phyloP scores from a whole-genome alignment of 2,888 invertebrate species.

The Eucriotettix oculatus region DNA sequence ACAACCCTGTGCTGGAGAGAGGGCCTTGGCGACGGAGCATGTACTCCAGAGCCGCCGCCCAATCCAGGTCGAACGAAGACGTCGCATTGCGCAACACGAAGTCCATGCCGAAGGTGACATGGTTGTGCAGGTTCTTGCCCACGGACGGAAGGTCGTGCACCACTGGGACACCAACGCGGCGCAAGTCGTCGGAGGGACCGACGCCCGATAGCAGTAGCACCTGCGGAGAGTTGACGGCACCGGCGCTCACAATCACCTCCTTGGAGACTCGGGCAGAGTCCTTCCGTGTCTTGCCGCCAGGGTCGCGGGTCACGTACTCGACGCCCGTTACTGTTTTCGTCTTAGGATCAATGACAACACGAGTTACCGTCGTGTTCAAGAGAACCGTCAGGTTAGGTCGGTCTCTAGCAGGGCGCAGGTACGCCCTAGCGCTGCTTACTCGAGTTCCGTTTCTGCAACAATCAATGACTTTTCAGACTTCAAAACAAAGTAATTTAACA shows the following conservation, averaged over 20 bases:
- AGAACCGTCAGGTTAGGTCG: slow-evolving; percentile 42
- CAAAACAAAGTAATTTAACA: no score
- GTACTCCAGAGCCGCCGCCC: slow-evolving; percentile 44
- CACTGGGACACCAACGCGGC: neutral
- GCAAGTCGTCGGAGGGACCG: neutral
- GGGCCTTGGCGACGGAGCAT: slow-evolving; percentile 41
- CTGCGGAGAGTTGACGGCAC: slow-evolving; percentile 50
- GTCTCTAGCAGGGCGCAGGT: slow-evolving; percentile 35
- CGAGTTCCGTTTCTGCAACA: slow-evolving; percentile 39
- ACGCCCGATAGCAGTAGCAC: slow-evolving; percentile 37
- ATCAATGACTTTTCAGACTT: neutral
- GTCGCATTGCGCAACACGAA: slow-evolving; percentile 27
- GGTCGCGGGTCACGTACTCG: slow-evolving; percentile 29
- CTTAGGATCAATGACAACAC: slow-evolving; percentile 32
- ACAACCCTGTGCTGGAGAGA: slow-evolving; percentile 44
- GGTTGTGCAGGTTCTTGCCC: slow-evolving; percentile 51
- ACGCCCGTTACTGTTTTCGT: slow-evolving; percentile 38
- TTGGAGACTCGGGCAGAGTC: neutral
- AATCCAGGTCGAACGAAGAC: slow-evolving; percentile 33
- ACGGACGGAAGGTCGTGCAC: slow-evolving; percentile 48
- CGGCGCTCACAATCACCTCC: slow-evolving; percentile 36
- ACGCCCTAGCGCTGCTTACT: slow-evolving; percentile 42
- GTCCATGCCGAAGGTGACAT: slow-evolving; percentile 42
- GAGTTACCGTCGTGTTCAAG: slow-evolving; percentile 42
- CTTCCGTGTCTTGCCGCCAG: neutral